These are phyloP conservation scores for Anabas testudineus DNA, from an alignment of 2,797 vertebrate genomes.

Conservation along the genomic window DNA sequence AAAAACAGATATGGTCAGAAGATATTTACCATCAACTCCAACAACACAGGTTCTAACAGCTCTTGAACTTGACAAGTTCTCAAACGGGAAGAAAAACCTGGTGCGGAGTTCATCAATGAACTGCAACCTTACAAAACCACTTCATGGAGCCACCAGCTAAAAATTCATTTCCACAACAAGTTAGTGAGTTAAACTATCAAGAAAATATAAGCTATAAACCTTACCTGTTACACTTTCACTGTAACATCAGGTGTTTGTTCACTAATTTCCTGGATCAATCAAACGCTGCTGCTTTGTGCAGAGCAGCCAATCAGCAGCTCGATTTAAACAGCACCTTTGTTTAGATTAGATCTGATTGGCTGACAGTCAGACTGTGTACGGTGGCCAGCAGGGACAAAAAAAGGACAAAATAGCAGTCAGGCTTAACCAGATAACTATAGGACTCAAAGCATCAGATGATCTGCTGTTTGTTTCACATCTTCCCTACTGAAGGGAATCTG, in stretches of 20 bases:
- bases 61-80: not conserved
- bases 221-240: not conserved
- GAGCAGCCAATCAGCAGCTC: conserved; percentile 9
- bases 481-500: no score
- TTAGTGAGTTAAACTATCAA: no score
- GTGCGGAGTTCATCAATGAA: not conserved
- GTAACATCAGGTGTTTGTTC: not conserved
- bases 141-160: no score
- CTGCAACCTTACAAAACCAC: not conserved
- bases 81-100: not conserved
- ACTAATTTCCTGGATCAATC: not conserved
- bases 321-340: not conserved
- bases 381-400: conserved; percentile 19
- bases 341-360: conserved; percentile 29
- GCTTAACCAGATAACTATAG: not conserved
- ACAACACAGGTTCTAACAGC: not conserved
- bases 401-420: not conserved
- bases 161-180: no score
- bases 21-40: not conserved
- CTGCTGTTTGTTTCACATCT: no score
- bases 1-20: no score
- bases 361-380: conserved; percentile 7
- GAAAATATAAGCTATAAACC: no score
- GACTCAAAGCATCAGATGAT: not conserved
- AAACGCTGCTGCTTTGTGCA: not conserved